phyloP scores from a whole-genome alignment of 2,797 vertebrate species.

The Melanotaenia pygmaea region DNA sequence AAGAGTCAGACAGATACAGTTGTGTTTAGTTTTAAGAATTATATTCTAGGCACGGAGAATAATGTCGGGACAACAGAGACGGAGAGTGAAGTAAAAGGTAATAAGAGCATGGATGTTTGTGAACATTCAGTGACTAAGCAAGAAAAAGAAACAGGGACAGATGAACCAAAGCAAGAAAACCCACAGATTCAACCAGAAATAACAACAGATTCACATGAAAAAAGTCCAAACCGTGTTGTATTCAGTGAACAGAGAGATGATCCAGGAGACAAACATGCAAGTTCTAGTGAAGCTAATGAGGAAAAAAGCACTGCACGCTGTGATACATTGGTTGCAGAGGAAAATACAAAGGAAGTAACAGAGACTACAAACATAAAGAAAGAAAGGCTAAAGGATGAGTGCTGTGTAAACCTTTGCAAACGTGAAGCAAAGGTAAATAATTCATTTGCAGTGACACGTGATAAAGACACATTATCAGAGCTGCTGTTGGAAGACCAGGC shows the following conservation, averaged over 20 bases:
- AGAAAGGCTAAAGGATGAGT: slow-evolving; percentile 25
- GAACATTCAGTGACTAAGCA: slow-evolving; percentile 28
- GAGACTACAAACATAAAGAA: slow-evolving; percentile 18
- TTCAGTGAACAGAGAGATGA: slow-evolving; percentile 26
- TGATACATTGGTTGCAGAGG: slow-evolving; percentile 11
- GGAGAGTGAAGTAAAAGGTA: slow-evolving; percentile 33
- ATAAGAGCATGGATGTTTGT: slow-evolving; percentile 14
- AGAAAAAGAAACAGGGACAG: slow-evolving; percentile 26
- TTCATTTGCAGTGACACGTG: slow-evolving; percentile 17
- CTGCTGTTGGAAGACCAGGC: slow-evolving; percentile 21
- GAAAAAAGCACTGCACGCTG: slow-evolving; percentile 15
- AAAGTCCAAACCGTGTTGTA: slow-evolving; percentile 1
- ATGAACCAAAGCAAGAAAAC: slow-evolving; percentile 42
- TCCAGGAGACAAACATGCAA: slow-evolving; percentile 21
- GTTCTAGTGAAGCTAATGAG: slow-evolving; percentile 23
- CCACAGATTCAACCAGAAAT: slow-evolving; percentile 31
- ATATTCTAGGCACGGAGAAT: slow-evolving; percentile 75
- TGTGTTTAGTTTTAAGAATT: slow-evolving; percentile 85
- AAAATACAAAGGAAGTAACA: slow-evolving; percentile 20
- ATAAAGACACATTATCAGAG: slow-evolving; percentile 29
- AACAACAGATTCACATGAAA: slow-evolving; percentile 32
- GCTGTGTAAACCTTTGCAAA: slow-evolving; percentile 11
- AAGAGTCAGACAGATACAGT: slow-evolving; percentile 64
- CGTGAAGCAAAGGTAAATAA: slow-evolving; percentile 23
- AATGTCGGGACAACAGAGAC: slow-evolving; percentile 27